These are phyloP conservation scores for Coracopsis vasa DNA, from an alignment of 2,113 vertebrate genomes.

Conservation along the genomic window DNA sequence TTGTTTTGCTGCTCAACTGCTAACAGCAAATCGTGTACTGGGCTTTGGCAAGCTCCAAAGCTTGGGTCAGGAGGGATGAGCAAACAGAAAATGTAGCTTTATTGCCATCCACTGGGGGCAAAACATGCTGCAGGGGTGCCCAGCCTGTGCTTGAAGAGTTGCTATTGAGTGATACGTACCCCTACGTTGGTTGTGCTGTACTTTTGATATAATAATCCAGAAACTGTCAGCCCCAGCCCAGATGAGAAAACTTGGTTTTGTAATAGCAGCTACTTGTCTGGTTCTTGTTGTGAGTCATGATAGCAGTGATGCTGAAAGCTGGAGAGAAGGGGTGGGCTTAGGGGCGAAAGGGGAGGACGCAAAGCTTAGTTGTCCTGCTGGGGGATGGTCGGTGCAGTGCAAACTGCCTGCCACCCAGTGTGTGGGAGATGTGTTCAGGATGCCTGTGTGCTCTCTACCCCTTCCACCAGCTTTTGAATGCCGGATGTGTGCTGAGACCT, in stretches of 20 bases:
- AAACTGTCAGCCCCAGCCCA: neutral
- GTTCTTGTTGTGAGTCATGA: neutral
- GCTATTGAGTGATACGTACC: fast-evolving
- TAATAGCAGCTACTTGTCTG: neutral
- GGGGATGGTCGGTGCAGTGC: fast-evolving
- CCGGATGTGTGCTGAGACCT: neutral
- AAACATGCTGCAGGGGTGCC: neutral
- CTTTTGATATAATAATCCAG: neutral
- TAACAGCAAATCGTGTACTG: neutral
- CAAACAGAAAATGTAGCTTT: neutral
- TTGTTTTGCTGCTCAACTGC: neutral
- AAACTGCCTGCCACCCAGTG: fast-evolving
- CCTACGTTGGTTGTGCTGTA: fast-evolving
- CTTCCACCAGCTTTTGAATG: neutral
- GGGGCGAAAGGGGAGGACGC: fast-evolving
- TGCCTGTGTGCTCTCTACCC: neutral
- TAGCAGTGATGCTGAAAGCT: neutral
- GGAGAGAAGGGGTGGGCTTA: neutral
- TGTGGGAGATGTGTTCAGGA: neutral
- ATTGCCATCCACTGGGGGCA: neutral
- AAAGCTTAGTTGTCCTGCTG: neutral
- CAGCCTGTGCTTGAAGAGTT: neutral
- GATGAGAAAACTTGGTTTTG: neutral
- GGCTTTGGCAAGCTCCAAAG: neutral
- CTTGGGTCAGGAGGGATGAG: neutral